Percentiles rank a stretch among this genome's conserved stretches.
These are phyloP conservation scores for Luidia sarsii DNA, from an alignment of 53 echinoderm and acorn worm species.

Conservation along the genomic window DNA sequence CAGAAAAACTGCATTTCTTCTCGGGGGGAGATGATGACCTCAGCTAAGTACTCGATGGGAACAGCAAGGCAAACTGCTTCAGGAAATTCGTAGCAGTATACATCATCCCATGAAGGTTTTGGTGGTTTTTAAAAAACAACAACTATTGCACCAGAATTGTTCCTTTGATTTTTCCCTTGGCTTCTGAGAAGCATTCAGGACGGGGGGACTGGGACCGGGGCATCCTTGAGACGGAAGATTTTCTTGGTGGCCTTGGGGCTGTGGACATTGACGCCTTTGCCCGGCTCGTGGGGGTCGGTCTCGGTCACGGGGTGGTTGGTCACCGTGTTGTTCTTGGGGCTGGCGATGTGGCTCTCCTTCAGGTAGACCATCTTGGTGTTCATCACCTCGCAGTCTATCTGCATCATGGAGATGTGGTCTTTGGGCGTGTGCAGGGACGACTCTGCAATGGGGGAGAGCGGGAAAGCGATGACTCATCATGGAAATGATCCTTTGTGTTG, in stretches of 20 bases:
- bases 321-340: slow-evolving; percentile 52
- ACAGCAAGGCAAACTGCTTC: too few relatives aligned
- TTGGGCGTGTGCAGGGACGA: slow-evolving; percentile 72
- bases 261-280: background rate
- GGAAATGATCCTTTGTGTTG: too few relatives aligned
- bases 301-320: slow-evolving; percentile 15
- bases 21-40: too few relatives aligned
- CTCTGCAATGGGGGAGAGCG: slow-evolving; percentile 57
- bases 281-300: background rate
- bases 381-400: slow-evolving; percentile 97
- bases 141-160: slow-evolving; percentile 37
- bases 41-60: too few relatives aligned
- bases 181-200: slow-evolving; percentile 20
- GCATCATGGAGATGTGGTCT: slow-evolving; percentile 99
- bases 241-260: background rate
- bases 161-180: background rate
- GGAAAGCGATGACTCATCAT: too few relatives aligned
- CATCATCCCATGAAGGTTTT: too few relatives aligned
- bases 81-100: too few relatives aligned
- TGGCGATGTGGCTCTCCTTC: slow-evolving; percentile 55
- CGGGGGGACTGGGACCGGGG: slow-evolving; percentile 24
- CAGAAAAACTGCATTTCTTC: too few relatives aligned
- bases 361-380: slow-evolving; percentile 90
- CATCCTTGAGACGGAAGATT: slow-evolving; percentile 50
- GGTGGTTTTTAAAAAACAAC: too few relatives aligned